A percentile compares a stretch with the other conserved stretches of the same genome.
Evolutionary conservation across 2,888 invertebrate genomes (phyloP).

Genomic region (Ectemnius continuus): DNA sequence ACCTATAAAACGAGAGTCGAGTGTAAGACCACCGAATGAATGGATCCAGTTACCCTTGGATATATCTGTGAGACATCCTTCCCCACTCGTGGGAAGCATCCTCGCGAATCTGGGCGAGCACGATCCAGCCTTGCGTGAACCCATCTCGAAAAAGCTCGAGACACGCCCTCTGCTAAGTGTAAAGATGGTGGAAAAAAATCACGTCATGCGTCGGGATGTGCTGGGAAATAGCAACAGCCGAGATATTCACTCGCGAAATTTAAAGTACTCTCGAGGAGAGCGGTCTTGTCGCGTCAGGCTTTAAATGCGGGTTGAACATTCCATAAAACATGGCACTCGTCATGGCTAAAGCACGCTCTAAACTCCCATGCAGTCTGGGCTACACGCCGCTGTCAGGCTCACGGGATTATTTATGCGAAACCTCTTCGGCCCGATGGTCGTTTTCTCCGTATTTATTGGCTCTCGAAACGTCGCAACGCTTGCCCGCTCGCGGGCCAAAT

Average conservation of each 20-base stretch:
- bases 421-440: slow-evolving; percentile 56
- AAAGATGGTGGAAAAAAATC: slow-evolving; percentile 29
- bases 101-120: too few relatives aligned
- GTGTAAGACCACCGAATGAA: neutral
- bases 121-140: too few relatives aligned
- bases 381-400: slow-evolving; percentile 62
- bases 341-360: slow-evolving; percentile 59
- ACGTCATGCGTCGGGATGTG: slow-evolving; percentile 25
- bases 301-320: slow-evolving; percentile 70
- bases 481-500: slow-evolving; percentile 45
- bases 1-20: neutral
- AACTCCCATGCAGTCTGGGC: slow-evolving; percentile 54
- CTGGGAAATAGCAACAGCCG: slow-evolving; percentile 28
- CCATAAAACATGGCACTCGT: slow-evolving; percentile 69
- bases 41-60: too few relatives aligned
- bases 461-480: slow-evolving; percentile 44
- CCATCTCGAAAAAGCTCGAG: too few relatives aligned
- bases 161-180: neutral
- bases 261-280: slow-evolving; percentile 59
- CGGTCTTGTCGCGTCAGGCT: slow-evolving; percentile 66
- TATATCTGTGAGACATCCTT: too few relatives aligned
- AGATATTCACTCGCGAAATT: slow-evolving; percentile 52
- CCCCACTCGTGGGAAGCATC: too few relatives aligned
- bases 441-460: slow-evolving; percentile 60
- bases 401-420: slow-evolving; percentile 63